Base-by-base conservation (phyloP, 2,113 vertebrate genomes). In the Rhinolophus ferrumequinum region DNA sequence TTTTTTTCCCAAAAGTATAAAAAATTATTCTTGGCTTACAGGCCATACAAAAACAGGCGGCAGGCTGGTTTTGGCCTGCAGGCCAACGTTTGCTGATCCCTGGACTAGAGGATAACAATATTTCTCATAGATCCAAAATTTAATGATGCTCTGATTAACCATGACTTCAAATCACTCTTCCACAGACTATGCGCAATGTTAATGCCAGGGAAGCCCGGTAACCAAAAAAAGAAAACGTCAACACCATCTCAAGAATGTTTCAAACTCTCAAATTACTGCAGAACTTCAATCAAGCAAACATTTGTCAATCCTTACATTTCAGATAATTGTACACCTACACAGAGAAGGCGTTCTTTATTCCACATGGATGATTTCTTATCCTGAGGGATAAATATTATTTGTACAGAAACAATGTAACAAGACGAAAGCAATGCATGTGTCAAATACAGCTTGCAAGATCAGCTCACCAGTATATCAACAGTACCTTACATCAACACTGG, bases 381-480 rank as follows among this genome's bases (percentile, higher is more conserved):
- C 97, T 93, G 95, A 94, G 50, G 88, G 97, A 98, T 98, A 98
- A 98, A 97, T 97, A 98, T 92, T 98, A 97, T 97, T 98, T 98
- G 72, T 93, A 98, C 73, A 97, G 97, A 97, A 98, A 96, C 50
- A 90, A 96, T 96, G 97, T 98, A 97, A 97, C 84, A 94, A 93
- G 93, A 93, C 96, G 96, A 95, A 79, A 94, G 70, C 72, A 90
- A 90, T 76, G 66, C 83, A 94, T 85, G 38, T 97, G 96, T 98
- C 97, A 95, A 86, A 94, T 72, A 91, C 88, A 98, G 97, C 93
- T 94, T 82, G 75, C 88, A 97, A 94, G 93, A 93, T 96, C 95
- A 98, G 95, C 96, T 82, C 30, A 97, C 79, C 86, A 47, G 72
- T 90, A 86, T 66, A 88, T 95, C 97, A 0, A 0, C 52, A 97